Percentiles rank a stretch among this genome's conserved stretches.
These are phyloP conservation scores for Myioborus melanocephalus DNA, from an alignment of 2,797 vertebrate genomes.

Conservation along the genomic window DNA sequence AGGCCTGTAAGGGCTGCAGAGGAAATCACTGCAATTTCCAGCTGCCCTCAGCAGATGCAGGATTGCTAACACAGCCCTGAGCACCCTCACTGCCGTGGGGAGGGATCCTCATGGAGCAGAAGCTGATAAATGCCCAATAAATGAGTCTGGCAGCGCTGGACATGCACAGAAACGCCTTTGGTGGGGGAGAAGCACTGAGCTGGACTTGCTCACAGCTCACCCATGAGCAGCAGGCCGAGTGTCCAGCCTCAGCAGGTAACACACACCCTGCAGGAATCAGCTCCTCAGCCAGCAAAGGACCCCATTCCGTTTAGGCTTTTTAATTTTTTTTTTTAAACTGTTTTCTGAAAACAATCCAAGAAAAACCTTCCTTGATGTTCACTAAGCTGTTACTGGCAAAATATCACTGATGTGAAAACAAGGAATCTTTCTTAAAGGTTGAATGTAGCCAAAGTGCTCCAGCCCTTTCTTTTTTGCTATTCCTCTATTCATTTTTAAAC, in stretches of 20 bases:
- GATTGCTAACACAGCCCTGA: not conserved
- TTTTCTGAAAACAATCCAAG: constrained; percentile 47
- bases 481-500: not conserved
- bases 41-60: not conserved
- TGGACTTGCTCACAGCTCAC: not conserved
- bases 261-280: not conserved
- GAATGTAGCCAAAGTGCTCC: not conserved
- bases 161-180: accelerated
- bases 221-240: accelerated
- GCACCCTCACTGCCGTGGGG: not conserved
- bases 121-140: not conserved
- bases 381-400: not conserved
- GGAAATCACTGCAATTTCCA: constrained; percentile 31
- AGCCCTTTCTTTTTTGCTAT: not conserved
- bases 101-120: accelerated
- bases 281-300: not conserved
- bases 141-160: not conserved
- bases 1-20: not conserved
- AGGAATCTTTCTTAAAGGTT: constrained; percentile 24
- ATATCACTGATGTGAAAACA: constrained; percentile 1
- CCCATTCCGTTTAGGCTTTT: not conserved
- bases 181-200: accelerated
- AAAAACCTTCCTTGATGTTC: constrained; percentile 33
- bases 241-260: not conserved
- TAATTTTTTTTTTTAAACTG: not conserved